Base-by-base conservation (phyloP, 2,113 vertebrate species). In the Zootoca vivipara region DNA sequence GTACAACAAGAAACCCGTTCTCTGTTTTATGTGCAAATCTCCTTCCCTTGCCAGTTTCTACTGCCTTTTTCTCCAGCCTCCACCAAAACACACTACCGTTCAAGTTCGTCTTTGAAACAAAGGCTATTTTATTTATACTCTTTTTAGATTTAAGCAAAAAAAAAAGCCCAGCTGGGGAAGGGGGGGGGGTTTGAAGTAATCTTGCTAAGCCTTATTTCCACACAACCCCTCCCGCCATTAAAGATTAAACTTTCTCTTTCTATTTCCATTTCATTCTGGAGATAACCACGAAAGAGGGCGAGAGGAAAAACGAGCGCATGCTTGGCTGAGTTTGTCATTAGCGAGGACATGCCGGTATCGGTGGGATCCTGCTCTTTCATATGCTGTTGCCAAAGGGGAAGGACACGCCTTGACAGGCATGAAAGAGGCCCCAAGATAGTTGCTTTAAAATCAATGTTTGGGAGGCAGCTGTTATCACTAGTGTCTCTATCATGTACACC, bases 291-390 rank as follows among this genome's bases (percentile, higher is more conserved):
- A 88, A 83, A 67, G 4, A 89, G 85, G 84, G 85, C 0, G 35
- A 77, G 0, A 0, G 75, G 65, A 70, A 85, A 91, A 75, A 24
- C 3, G 87, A 78, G 12, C 83, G 13, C 85, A 87, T 77, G 69
- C 87, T 91, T 88, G 89, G 87, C 78, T 94, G 90, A 90, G 64
- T 81, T 87, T 33, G 70, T 89, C 89, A 24, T 87, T 91, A 94
- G 78, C 67, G 42, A 91, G 89, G 89, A 85, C 90, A 87, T 86
- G n/a, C 18, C 0, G 15, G 33, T 91, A 72, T 90, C 87, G 70
- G 83, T 52, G 22, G 8, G 78, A 92, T 94, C 89, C 82, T n/a
- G 20, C 69, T 88, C 74, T 65, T 46, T 88, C 90, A 85, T 89
- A 46, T 22, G 38, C 72, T 62, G 88, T 4, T 4, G 35, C 89